Base-by-base conservation (phyloP, 2,113 vertebrate genomes). In the Otocyon megalotis region DNA sequence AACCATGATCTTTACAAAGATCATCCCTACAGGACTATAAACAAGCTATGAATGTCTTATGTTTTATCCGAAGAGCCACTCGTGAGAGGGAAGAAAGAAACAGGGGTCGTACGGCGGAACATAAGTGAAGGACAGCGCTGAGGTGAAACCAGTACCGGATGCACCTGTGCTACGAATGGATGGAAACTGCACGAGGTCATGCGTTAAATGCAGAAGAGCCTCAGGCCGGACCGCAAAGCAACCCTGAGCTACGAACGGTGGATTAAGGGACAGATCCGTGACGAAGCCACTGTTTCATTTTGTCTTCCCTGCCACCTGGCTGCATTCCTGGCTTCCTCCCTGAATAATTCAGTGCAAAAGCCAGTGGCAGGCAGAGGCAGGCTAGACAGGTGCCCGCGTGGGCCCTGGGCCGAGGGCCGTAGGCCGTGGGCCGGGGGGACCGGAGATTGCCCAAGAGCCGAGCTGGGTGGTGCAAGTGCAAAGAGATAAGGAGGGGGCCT, bases 241-340 rank as follows among this genome's bases (percentile, higher is more conserved):
- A 96, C 67, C 80, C 15, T 8, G 60, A 80, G 35, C 82, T 87
- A 84, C 77, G 76, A 96, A 86, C 30, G 43, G 43, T 90, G 26
- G 8, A 48, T 80, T 79, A 22, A 89, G 67, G 60, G 43, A 92
- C 28, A 56, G 3, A 67, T 60, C 14, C 62, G 32, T 77, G 72
- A 74, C 10, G 79, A 77, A 54, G 22, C 35, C 92, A 50, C n/a
- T 72, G 62, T 37, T 92, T 65, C 72, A 16, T 48, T 53, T 56
- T 48, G 35, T 67, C 48, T 94, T 48, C 62, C 50, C 80, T n/a
- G 58, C 79, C 24, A 8, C 48, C 63, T 80, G 32, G 62, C 48
- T 30, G 2, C 48, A 62, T 35, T 72, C n/a, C 35, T 37, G 28
- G 35, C 60, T 81, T 90, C 54, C n/a, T 95, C 63, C 67, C 90